phyloP scores from a whole-genome alignment of 2,888 invertebrate species.

The Protonemura montana region DNA sequence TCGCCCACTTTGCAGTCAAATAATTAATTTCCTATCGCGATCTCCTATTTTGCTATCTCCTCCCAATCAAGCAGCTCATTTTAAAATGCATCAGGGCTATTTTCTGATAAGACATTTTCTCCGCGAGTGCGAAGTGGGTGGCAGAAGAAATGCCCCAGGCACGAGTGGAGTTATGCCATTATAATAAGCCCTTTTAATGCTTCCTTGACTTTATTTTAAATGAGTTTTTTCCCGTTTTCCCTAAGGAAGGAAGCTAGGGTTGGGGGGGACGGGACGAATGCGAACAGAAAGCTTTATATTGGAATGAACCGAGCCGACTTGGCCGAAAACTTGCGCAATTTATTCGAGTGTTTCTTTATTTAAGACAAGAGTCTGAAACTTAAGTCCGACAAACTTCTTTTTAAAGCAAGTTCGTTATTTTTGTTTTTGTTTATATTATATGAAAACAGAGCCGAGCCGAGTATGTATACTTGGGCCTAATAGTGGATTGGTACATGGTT shows the following conservation, averaged over 20 bases:
- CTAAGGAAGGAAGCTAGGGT: slow-evolving; percentile 41
- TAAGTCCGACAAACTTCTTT: background rate
- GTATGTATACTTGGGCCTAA: background rate
- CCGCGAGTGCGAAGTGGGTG: slow-evolving; percentile 3
- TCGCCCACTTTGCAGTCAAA: background rate
- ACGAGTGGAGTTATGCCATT: slow-evolving; percentile 48
- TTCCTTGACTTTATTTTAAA: slow-evolving; percentile 50
- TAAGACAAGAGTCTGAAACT: background rate
- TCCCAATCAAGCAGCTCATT: slow-evolving; percentile 2
- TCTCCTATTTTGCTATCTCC: background rate
- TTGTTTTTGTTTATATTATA: background rate
- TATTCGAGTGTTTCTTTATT: slow-evolving; percentile 15
- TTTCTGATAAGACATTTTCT: slow-evolving; percentile 18
- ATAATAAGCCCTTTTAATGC: slow-evolving; percentile 51
- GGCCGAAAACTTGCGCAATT: background rate
- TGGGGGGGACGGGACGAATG: slow-evolving; percentile 1
- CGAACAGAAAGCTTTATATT: slow-evolving; percentile 37
- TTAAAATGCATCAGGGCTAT: background rate
- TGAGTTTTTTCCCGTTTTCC: slow-evolving; percentile 47
- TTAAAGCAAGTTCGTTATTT: background rate
- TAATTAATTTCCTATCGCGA: background rate
- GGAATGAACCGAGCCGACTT: background rate
- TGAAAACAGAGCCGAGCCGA: background rate
- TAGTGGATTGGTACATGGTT: background rate
- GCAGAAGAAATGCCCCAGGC: background rate